phyloP scores from a whole-genome alignment of 1,140 invertebrate species.

The Pseudomyrmex sp. region DNA sequence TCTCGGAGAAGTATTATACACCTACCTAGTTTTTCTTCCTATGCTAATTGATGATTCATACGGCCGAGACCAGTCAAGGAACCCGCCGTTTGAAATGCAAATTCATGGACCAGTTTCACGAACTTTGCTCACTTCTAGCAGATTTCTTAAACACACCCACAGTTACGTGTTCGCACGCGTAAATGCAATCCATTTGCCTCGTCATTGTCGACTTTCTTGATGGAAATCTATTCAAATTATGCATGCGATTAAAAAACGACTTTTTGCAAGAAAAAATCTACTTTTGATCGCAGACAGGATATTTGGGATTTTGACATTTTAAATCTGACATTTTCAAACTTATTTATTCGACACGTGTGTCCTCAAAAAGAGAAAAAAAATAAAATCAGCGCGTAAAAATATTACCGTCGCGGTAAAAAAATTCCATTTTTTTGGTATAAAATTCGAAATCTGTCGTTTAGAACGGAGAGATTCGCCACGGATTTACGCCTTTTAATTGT shows the following conservation, averaged over 20 bases:
- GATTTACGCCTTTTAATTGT: no score
- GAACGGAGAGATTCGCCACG: no score
- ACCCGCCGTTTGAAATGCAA: constrained; percentile 48
- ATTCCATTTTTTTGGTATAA: no score
- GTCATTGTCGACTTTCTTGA: neutral
- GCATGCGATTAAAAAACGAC: neutral
- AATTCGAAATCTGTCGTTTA: no score
- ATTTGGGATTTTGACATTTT: neutral
- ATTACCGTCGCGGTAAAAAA: no score
- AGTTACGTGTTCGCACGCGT: neutral
- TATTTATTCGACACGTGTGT: no score
- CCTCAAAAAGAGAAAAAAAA: no score
- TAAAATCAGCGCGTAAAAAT: no score
- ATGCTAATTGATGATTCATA: constrained; percentile 41
- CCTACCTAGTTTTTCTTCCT: constrained; percentile 10
- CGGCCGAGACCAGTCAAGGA: constrained; percentile 17
- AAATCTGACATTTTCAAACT: neutral
- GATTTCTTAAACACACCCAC: constrained; percentile 11
- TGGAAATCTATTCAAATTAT: constrained; percentile 2
- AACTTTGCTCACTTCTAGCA: neutral
- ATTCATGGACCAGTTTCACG: constrained; percentile 8
- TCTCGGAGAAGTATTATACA: constrained; percentile 4
- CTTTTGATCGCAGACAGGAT: neutral
- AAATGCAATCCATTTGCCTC: neutral
- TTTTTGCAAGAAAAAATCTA: neutral